Conservation (phyloP, 1,140 invertebrate genomes). For the Nasonia giraulti region DNA sequence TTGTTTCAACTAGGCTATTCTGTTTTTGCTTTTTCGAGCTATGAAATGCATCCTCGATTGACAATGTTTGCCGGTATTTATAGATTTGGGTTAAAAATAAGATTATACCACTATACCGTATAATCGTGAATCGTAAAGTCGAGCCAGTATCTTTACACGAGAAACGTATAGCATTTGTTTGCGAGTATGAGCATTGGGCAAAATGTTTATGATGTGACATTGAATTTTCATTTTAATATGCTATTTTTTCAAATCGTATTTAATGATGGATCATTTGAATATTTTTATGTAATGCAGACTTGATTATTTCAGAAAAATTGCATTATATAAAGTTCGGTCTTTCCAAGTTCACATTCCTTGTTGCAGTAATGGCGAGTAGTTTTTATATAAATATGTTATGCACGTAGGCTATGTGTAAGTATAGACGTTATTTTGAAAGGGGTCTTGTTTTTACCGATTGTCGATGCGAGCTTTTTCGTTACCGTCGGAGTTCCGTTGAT, state of each 20-base stretch:
- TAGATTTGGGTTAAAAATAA: constrained; percentile 2
- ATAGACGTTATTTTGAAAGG: not conserved
- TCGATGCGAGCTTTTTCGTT: not conserved
- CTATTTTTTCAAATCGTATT: too few relatives aligned
- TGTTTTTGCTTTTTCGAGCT: not conserved
- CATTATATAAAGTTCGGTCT: not conserved
- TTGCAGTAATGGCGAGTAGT: not conserved
- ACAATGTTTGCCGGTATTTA: constrained; percentile 4
- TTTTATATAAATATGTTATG: not conserved
- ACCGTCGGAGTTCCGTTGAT: not conserved
- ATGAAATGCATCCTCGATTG: not conserved
- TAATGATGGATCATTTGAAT: not conserved
- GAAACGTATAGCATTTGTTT: too few relatives aligned
- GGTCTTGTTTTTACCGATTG: not conserved
- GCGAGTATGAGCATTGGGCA: too few relatives aligned
- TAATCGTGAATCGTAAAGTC: not conserved
- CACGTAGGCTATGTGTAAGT: not conserved
- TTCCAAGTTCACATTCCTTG: not conserved
- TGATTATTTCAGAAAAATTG: not conserved
- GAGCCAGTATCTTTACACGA: not conserved
- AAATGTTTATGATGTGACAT: not conserved
- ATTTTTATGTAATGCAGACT: not conserved
- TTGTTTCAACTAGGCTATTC: not conserved
- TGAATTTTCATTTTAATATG: not conserved
- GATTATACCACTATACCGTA: not conserved